Evolutionary conservation across 2,113 vertebrate species (phyloP).

Genomic region (Rallus limicola): DNA sequence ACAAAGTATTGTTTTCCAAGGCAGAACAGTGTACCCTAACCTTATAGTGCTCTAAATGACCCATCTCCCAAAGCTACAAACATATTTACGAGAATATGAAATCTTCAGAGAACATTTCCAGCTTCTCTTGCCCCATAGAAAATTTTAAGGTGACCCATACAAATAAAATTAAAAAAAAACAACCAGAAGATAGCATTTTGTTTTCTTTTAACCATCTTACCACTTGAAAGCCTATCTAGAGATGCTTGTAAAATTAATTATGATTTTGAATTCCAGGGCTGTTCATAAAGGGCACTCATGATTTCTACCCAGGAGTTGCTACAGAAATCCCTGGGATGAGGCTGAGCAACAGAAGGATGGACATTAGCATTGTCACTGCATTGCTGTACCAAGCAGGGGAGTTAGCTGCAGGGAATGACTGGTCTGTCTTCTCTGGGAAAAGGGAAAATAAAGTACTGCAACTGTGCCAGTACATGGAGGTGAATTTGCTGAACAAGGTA

Average conservation of each 20-base stretch:
- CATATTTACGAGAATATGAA: neutral
- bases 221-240: neutral
- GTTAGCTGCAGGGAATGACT: neutral
- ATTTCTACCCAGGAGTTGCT: neutral
- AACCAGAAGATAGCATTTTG: neutral
- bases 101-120: neutral
- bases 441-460: neutral
- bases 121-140: neutral
- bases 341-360: neutral
- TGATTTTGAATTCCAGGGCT: neutral
- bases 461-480: neutral
- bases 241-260: neutral
- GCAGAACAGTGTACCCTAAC: neutral
- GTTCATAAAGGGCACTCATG: neutral
- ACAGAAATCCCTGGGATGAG: neutral
- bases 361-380: neutral
- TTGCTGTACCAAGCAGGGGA: neutral
- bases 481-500: neutral
- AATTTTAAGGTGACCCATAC: neutral
- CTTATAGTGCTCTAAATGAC: neutral
- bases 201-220: neutral
- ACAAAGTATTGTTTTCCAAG: neutral
- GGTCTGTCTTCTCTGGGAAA: neutral
- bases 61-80: neutral
- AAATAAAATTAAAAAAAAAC: neutral